Evolutionary conservation across 2,888 invertebrate genomes (phyloP).

Genomic region (Octonoba sinensis): DNA sequence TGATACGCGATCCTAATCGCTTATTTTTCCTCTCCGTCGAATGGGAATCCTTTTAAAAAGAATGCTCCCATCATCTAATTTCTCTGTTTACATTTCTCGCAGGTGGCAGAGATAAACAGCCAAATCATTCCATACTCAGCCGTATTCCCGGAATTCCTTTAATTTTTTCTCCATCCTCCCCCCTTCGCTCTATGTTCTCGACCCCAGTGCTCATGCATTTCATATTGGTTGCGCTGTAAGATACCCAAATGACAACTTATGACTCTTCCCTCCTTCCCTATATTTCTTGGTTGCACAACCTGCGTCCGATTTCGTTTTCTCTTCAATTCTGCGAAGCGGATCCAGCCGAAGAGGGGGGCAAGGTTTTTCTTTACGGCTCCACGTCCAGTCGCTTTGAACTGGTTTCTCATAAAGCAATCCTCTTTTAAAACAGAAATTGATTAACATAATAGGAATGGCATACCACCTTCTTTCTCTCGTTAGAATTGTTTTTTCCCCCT

Average conservation of each 20-base stretch:
- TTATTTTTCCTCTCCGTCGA: too few relatives aligned
- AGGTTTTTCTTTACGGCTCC: constrained; percentile 34
- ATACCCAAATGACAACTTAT: constrained; percentile 49
- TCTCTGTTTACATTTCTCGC: too few relatives aligned
- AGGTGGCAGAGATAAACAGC: constrained; percentile 25
- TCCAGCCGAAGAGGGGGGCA: constrained; percentile 16
- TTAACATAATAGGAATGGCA: constrained; percentile 54
- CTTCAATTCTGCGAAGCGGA: constrained; percentile 34
- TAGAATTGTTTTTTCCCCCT: constrained; percentile 5
- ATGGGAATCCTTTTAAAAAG: too few relatives aligned
- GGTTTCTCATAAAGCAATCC: constrained; percentile 58
- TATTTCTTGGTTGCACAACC: constrained; percentile 46
- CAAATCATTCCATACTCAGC: constrained; percentile 21
- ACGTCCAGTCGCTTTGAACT: constrained; percentile 59
- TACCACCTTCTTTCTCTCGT: not conserved
- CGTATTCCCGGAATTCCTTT: constrained; percentile 27
- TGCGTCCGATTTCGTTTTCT: constrained; percentile 27
- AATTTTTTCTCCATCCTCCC: constrained; percentile 11
- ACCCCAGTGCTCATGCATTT: constrained; percentile 39
- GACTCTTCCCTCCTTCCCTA: constrained; percentile 39
- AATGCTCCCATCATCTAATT: too few relatives aligned
- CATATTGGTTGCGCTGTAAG: constrained; percentile 29
- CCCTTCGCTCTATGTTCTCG: constrained; percentile 6
- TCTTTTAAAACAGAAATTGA: constrained; percentile 45
- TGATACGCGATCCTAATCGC: too few relatives aligned